Base-by-base conservation (phyloP, 2,113 vertebrate species). In the Limanda limanda region DNA sequence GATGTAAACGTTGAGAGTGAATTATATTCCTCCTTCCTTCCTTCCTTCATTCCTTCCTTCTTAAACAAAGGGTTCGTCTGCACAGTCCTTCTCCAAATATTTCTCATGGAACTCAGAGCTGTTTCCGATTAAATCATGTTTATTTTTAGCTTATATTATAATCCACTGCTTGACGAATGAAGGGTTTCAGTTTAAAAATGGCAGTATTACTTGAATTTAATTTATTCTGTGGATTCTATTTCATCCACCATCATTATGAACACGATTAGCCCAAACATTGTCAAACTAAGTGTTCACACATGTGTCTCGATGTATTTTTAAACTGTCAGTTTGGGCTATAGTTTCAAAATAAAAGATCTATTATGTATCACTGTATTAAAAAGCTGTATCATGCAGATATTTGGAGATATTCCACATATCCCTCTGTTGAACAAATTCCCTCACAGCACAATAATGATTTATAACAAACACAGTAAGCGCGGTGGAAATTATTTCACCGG, bases 391-490 rank as follows among this genome's bases (percentile, higher is more conserved):
- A 65, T 9, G 14, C 18, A 56, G 60, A 25, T 48, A 60, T 82
- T 57, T 45, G 20, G 2, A 78, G 10, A 78, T 54, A 18, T 8
- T 54, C 23, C 23, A 37, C 31, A 57, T 48, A 40, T 21, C 45
- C 18, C 64, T 64, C 25, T 68, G 47, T 35, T 65, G n/a, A 76
- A 58, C 21, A 24, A 82, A 69, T 82, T 62, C 68, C 64, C 78
- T 40, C 45, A 64, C 27, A 58, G 58, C 27, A 76, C 67, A 71
- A 83, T 87, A 82, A 74, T 79, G 77, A 87, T 81, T 74, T 71
- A 76, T 67, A 51, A 57, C 61, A 67, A 82, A 79, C 66, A 27
- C 71, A 79, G 57, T 45, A 70, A 69, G 79, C 75, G 42, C 75
- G 51, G 68, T 5, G 14, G 23, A 59, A 67, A 67, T 72, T 20